Percentiles rank a stretch among this genome's conserved stretches.
These are phyloP conservation scores for Thinocorus orbignyianus DNA, from an alignment of 2,113 vertebrate species.

Conservation along the genomic window DNA sequence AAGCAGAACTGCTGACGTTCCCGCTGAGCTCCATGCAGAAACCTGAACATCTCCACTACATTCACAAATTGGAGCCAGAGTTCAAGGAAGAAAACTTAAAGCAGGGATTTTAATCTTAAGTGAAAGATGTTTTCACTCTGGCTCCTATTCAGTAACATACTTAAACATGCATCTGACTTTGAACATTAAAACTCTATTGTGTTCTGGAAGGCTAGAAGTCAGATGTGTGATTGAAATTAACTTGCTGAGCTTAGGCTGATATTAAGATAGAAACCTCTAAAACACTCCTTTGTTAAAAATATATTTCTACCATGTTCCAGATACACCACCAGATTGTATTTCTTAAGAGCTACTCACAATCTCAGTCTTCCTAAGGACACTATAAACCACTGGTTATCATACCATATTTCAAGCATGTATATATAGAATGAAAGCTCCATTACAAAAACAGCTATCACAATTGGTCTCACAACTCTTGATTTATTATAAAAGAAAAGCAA, in stretches of 20 bases:
- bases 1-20: slow-evolving; percentile 59
- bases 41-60: background rate
- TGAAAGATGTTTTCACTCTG: background rate
- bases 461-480: background rate
- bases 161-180: slow-evolving; percentile 1
- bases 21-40: background rate
- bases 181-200: background rate
- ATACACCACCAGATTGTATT: background rate
- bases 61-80: slow-evolving; percentile 16
- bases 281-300: slow-evolving; percentile 16
- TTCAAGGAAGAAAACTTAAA: slow-evolving; percentile 48
- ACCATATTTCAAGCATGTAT: background rate
- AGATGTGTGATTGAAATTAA: background rate
- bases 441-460: background rate
- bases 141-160: background rate
- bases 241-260: background rate
- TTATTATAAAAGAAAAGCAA: background rate
- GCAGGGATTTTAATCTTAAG: slow-evolving; percentile 28
- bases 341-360: background rate
- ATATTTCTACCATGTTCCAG: background rate
- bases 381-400: background rate
- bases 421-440: background rate
- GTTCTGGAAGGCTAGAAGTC: background rate
- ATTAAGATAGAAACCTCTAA: background rate
- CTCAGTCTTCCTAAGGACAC: background rate